phyloP scores from a whole-genome alignment of 2,113 vertebrate genomes.

The Azemiops feae region DNA sequence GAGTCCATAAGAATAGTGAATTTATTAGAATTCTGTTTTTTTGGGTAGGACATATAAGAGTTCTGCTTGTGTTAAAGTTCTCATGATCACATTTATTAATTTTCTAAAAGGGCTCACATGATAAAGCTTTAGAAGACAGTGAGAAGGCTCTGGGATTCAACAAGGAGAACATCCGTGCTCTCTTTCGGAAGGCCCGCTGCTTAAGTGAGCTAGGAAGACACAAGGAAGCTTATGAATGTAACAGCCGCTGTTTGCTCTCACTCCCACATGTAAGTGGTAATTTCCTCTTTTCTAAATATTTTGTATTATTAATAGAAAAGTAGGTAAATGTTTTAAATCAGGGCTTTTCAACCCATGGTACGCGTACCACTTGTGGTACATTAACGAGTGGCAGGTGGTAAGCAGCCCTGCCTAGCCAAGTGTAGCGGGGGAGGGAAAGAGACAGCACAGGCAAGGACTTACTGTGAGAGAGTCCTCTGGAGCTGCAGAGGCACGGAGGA shows the following conservation, averaged over 20 bases:
- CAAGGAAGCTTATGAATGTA: conserved; percentile 90
- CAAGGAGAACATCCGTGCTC: conserved; percentile 77
- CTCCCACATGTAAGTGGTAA: conserved; percentile 80
- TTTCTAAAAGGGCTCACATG: conserved; percentile 76
- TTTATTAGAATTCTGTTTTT: neutral
- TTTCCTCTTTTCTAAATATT: neutral
- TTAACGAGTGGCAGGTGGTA: too few species aligned
- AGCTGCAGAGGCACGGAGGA: too few species aligned
- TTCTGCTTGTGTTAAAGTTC: neutral
- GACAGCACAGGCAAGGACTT: too few species aligned
- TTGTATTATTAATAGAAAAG: neutral
- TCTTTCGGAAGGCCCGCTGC: conserved; percentile 89
- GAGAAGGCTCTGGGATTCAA: conserved; percentile 79
- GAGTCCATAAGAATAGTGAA: neutral
- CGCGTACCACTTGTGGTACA: too few species aligned
- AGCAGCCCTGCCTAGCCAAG: too few species aligned
- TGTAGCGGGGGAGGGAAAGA: too few species aligned
- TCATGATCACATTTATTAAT: neutral
- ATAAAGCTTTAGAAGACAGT: conserved; percentile 82
- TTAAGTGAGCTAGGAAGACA: conserved; percentile 83
- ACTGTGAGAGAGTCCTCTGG: too few species aligned
- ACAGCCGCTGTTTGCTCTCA: conserved; percentile 80
- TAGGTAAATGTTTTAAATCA: neutral
- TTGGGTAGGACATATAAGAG: neutral
- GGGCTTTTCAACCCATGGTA: too few species aligned